Evolutionary conservation across 2,888 invertebrate genomes (phyloP), one percentile per base, ranked within the genome.

Genomic region (Chirona hameri): DNA sequence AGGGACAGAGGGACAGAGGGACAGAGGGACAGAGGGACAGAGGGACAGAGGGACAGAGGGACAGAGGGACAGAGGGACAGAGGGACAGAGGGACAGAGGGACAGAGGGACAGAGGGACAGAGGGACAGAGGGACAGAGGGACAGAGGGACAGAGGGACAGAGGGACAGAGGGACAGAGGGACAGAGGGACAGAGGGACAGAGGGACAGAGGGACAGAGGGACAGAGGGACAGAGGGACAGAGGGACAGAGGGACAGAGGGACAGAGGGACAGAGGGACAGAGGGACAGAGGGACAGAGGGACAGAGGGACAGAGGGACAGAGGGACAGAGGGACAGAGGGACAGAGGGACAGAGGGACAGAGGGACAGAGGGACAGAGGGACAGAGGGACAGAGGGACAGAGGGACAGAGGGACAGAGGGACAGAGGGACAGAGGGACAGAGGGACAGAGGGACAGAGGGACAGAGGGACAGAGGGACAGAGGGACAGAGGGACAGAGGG

Each of bases 191-290:
- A 46, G 18, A 46, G 2, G 15, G 52, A n/a, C 5, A 29, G 39
- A 46, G 39, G 81, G 15, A 46, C 10, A 2, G 24, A 18, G 2
- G 52, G 39, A n/a, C 5, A 46, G 18, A 46, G 31, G 46, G 81
- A 18, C 7, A 2, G 15, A 15, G 27, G 48, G 24, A 46, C 1
- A 2, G 55, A 52, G 18, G 55, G 55, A 55, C 5, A 55, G 55
- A 18, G 55, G 55, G 55, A 48, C 2, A 87, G 39, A 39, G 7
- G 39, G 39, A 39, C 4, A 39, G 7, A 39, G 39, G 7, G 39
- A 39, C 4, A 7, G 39, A 39, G 7, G 39, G 39, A 39, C 2
- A 7, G 7, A 39, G 39, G 39, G 39, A 39, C n/a, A n/a, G 14
- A 14, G 18, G 12, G 18, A 55, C 5, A 14, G 55, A 55, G 14